Percentiles rank a stretch among this genome's conserved stretches.
Evolutionary conservation across 2,113 vertebrate genomes (phyloP).

Genomic region (Lathamus discolor): DNA sequence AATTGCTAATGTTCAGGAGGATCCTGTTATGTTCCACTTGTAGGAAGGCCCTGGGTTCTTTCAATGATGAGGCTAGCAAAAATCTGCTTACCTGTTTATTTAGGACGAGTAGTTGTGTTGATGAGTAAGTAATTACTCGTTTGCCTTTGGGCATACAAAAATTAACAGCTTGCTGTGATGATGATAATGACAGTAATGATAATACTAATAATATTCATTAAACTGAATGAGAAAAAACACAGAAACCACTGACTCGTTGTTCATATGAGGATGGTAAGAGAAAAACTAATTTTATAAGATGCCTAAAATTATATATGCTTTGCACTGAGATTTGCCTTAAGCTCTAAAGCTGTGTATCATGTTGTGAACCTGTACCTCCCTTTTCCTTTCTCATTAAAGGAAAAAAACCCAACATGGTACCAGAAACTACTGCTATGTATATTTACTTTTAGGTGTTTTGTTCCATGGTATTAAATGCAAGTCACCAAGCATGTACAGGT

Average conservation of each 20-base stretch:
- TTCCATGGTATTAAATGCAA: background rate
- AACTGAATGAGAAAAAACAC: background rate
- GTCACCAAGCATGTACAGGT: background rate
- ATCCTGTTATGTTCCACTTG: background rate
- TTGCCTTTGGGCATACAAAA: constrained; percentile 39
- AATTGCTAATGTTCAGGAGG: background rate
- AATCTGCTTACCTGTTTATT: background rate
- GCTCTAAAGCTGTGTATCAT: background rate
- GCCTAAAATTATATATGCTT: background rate
- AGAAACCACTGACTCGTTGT: background rate
- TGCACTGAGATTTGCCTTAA: background rate
- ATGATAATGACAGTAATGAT: background rate
- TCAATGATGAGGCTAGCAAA: background rate
- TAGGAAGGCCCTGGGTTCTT: background rate
- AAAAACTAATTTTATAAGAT: background rate
- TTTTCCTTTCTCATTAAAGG: background rate
- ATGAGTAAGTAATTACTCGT: constrained; percentile 15
- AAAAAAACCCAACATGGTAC: background rate
- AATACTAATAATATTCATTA: background rate
- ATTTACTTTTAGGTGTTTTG: background rate
- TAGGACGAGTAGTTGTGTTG: background rate
- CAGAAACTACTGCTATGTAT: background rate
- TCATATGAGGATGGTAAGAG: background rate
- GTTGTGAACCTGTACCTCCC: background rate
- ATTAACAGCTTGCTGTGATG: constrained; percentile 21